Evolutionary conservation across 53 echinoderm and acorn worm genomes (phyloP), one percentile per base, ranked within the genome.

Genomic region (Actinopyga echinites): DNA sequence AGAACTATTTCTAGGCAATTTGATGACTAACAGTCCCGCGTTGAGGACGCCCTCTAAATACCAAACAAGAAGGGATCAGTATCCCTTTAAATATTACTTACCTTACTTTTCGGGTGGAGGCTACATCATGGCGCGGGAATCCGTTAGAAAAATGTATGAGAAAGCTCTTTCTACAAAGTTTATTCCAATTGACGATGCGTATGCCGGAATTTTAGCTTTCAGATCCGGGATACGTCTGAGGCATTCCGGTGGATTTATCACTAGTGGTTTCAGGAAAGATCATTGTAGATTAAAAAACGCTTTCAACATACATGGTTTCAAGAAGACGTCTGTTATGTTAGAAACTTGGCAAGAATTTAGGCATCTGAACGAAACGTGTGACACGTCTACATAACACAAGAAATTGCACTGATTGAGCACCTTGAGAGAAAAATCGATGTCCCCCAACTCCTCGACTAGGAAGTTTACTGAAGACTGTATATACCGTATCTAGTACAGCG

Each of bases 41-140:
- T 69, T 95, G 1, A 79, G 95, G 32, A 82, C 82, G 52, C 60
- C 84, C 33, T 94, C 94, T 35, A 95, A 95, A 69, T 95, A 95
- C 84, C 91, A 91, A 53, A 89, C 91, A 25, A 75, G 69, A 32
- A 60, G 95, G 20, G 67, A 80, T 1, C 89, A 86, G 32, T 95
- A 95, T 61, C 95, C 95, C 15, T 95, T 95, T 67, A 90, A 89
- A 62, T 95, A 89, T 69, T 95, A 91, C 77, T 53, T 91, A 44
- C 95, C 95, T 21, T 95, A 95, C 36, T 95, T 95, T 75, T 95
- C 95, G 2, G 95, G 95, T 6, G 95, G 95, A 25, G 95, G 95
- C 24, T 95, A 95, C 73, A 95, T 95, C 79, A 91, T 95, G 89
- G 91, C 93, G 8, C 54, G 60, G 1, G 49, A 80, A 6, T 67